phyloP scores from a whole-genome alignment of 1,140 invertebrate species.

The Drosophila miranda region DNA sequence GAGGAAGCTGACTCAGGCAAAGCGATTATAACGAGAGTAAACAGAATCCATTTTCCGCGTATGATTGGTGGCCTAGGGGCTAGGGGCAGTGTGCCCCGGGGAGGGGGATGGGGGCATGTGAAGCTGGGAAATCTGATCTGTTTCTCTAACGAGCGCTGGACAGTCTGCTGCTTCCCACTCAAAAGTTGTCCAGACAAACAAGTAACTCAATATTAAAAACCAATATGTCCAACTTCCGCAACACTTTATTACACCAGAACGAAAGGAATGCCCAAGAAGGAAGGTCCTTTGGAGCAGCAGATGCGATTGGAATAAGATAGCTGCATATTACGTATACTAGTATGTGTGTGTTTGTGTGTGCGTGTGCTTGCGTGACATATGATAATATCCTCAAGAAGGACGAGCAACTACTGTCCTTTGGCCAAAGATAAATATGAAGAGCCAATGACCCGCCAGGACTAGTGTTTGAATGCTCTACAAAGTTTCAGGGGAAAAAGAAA shows the following conservation, averaged over 20 bases:
- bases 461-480: no score
- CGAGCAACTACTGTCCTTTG: conserved; percentile 22
- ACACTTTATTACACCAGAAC: conserved; percentile 47
- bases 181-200: conserved; percentile 51
- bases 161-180: conserved; percentile 36
- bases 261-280: neutral
- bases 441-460: no score
- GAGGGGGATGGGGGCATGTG: neutral
- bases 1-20: conserved; percentile 67
- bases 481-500: no score
- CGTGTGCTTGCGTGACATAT: conserved; percentile 27
- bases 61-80: conserved; percentile 64
- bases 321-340: conserved; percentile 41
- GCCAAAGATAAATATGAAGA: conserved; percentile 12
- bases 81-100: neutral
- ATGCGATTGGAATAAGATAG: conserved; percentile 37
- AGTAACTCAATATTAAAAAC: conserved; percentile 80
- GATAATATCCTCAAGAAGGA: conserved; percentile 42
- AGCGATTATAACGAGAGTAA: conserved; percentile 79
- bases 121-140: conserved; percentile 38
- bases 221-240: conserved; percentile 69
- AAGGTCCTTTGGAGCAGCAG: conserved; percentile 18
- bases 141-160: conserved; percentile 34
- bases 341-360: neutral
- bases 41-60: conserved; percentile 77